These are phyloP conservation scores for Philaethria dido DNA, from an alignment of 2,888 invertebrate species.

Conservation along the genomic window DNA sequence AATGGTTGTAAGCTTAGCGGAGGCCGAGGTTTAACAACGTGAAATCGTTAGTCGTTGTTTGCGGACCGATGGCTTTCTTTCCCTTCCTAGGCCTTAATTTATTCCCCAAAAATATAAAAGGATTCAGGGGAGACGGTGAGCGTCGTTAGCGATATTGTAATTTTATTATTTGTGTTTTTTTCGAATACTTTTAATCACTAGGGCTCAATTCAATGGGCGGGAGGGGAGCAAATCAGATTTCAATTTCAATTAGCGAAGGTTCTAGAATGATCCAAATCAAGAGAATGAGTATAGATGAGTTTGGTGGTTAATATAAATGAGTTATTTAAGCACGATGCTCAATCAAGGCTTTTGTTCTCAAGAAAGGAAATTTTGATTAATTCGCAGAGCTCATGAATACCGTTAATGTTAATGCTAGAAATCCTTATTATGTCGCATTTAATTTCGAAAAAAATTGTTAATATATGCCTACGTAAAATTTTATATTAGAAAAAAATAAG, in stretches of 20 bases:
- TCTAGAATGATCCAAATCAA: conserved; percentile 71
- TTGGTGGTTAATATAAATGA: conserved; percentile 75
- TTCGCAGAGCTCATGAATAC: not conserved
- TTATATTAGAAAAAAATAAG: not conserved
- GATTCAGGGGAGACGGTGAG: conserved; percentile 74
- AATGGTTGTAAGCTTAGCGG: conserved; percentile 52
- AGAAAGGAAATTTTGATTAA: conserved; percentile 21
- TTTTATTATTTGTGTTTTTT: conserved; percentile 85
- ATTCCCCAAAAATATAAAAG: conserved; percentile 82
- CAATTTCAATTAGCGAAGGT: conserved; percentile 82
- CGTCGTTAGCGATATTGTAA: conserved; percentile 85
- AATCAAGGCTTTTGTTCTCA: conserved; percentile 58
- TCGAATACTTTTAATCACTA: conserved; percentile 83
- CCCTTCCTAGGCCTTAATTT: conserved; percentile 76
- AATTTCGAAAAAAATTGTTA: not conserved
- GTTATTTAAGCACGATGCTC: conserved; percentile 59
- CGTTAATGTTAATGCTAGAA: not conserved
- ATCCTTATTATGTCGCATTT: not conserved
- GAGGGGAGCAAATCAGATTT: conserved; percentile 80
- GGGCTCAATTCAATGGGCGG: conserved; percentile 60
- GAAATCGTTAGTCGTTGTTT: conserved; percentile 73
- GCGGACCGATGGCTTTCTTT: conserved; percentile 63
- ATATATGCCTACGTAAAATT: not conserved
- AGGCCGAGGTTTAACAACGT: conserved; percentile 62
- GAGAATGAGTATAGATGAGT: conserved; percentile 81